Conservation (phyloP, 2,888 invertebrate species). For the Torymus tubicola region DNA sequence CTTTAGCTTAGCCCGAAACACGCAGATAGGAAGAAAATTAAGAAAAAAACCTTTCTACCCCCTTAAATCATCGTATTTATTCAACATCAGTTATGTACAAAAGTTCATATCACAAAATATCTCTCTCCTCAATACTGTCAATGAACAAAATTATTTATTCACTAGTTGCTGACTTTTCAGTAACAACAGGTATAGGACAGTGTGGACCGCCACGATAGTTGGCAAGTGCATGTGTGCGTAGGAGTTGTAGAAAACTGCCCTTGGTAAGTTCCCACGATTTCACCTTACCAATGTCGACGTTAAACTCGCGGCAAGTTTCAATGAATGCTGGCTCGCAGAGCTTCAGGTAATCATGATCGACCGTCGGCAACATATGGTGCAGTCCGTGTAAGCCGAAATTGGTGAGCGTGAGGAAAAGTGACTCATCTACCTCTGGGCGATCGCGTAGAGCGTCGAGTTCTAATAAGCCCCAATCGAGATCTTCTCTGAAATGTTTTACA, state of each 20-base stretch:
- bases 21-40: no score
- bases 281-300: slow-evolving; percentile 74
- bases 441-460: slow-evolving; percentile 87
- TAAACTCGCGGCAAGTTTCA: slow-evolving; percentile 83
- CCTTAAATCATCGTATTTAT: no score
- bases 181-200: no score
- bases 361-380: slow-evolving; percentile 88
- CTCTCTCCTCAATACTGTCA: no score
- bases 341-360: slow-evolving; percentile 86
- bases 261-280: slow-evolving; percentile 81
- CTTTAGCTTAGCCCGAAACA: no score
- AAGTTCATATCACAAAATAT: no score
- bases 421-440: slow-evolving; percentile 82
- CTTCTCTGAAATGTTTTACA: slow-evolving; percentile 72
- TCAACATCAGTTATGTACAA: no score
- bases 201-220: slow-evolving; percentile 26
- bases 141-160: no score
- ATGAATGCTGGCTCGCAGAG: slow-evolving; percentile 82
- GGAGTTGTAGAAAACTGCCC: slow-evolving; percentile 82
- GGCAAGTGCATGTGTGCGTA: slow-evolving; percentile 75
- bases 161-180: no score
- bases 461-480: slow-evolving; percentile 86
- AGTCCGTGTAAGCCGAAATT: slow-evolving; percentile 87
- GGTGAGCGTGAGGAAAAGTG: slow-evolving; percentile 83
- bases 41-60: no score